phyloP scores from a whole-genome alignment of 30 jellyfish, hydroid and myxozoan species.

The Euphysa ruthae region DNA sequence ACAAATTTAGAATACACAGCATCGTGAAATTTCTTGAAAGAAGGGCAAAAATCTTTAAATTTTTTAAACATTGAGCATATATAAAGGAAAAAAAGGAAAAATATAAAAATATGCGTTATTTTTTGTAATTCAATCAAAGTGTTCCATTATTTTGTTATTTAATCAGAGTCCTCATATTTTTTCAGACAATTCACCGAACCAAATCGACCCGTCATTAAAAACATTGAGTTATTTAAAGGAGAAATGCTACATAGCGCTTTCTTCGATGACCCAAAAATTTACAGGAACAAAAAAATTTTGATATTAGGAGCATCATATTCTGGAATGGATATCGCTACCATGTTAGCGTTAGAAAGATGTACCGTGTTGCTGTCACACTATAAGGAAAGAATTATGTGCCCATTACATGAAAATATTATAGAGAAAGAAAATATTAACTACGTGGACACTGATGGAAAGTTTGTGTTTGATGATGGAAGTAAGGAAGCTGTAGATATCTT shows the following conservation, averaged over 20 bases:
- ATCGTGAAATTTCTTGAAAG: no score
- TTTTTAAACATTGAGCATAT: no score
- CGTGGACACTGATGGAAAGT: constrained; percentile 25
- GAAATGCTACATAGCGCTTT: constrained; percentile 41
- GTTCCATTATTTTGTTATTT: no score
- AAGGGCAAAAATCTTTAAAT: no score
- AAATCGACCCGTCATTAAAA: constrained; percentile 39
- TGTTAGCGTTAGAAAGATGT: constrained; percentile 38
- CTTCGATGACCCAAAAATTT: constrained; percentile 58
- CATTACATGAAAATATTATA: constrained; percentile 19
- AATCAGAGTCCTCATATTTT: not conserved
- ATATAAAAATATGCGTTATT: no score
- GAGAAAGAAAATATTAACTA: constrained; percentile 27
- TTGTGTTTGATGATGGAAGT: constrained; percentile 43
- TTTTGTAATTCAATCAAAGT: no score
- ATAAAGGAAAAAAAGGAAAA: no score
- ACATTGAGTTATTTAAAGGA: constrained; percentile 36
- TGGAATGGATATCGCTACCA: constrained; percentile 64
- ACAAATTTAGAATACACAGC: no score
- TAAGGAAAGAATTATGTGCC: not conserved
- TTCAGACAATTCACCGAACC: constrained; percentile 55
- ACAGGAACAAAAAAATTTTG: constrained; percentile 16
- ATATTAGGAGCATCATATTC: constrained; percentile 60
- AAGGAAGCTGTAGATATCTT: constrained; percentile 35
- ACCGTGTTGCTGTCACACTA: constrained; percentile 31